A percentile compares a stretch with the other conserved stretches of the same genome.
These are phyloP conservation scores for Mustelus asterias DNA, from an alignment of 2,113 vertebrate genomes.

Conservation along the genomic window DNA sequence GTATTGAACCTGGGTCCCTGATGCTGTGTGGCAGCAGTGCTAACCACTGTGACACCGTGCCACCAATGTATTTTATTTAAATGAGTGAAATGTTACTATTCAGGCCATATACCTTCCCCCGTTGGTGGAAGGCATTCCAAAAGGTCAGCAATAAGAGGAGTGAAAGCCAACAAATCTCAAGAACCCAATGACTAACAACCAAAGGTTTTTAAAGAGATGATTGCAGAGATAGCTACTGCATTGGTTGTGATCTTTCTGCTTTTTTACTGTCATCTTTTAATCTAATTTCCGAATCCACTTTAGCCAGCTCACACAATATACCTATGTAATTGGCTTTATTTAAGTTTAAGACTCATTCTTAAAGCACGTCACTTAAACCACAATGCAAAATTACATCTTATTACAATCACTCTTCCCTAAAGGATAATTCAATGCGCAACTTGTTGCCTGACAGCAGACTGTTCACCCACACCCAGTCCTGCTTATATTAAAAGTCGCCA, in stretches of 20 bases:
- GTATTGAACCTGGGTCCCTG: too few relatives aligned
- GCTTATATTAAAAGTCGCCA: not conserved
- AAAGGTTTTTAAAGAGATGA: too few relatives aligned
- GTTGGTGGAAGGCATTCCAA: not conserved
- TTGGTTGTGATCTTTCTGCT: not conserved
- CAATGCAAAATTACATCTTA: not conserved
- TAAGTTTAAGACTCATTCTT: not conserved
- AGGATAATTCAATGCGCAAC: not conserved
- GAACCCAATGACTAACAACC: too few relatives aligned
- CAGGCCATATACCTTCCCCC: not conserved
- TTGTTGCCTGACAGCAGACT: not conserved
- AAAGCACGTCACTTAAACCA: not conserved
- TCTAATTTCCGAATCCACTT: not conserved
- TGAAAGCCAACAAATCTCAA: too few relatives aligned
- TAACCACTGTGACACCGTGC: not conserved
- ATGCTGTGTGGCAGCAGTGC: too few relatives aligned
- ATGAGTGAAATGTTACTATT: not conserved
- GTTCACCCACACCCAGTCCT: not conserved
- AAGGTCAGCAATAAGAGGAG: not conserved
- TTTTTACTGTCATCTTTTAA: not conserved
- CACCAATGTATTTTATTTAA: not conserved
- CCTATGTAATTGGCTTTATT: not conserved
- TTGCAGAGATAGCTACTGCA: too few relatives aligned
- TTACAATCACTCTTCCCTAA: not conserved
- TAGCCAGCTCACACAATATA: not conserved